These are phyloP conservation scores for Neopipo cinnamomea DNA, from an alignment of 2,113 vertebrate species.

Conservation along the genomic window DNA sequence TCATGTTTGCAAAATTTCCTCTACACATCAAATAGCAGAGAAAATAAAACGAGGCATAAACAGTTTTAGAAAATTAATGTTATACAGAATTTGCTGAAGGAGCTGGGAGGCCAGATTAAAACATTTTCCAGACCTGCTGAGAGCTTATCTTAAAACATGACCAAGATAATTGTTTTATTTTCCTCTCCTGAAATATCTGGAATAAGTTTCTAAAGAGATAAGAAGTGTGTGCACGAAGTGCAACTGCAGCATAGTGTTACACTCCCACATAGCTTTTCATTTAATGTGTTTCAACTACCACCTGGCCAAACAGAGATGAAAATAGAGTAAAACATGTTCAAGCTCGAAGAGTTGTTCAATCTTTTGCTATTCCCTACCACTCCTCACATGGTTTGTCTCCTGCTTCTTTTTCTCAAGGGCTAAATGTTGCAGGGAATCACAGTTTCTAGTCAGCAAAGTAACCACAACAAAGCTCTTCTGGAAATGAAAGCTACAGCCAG, in stretches of 20 bases:
- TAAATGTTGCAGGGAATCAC: conserved; percentile 38
- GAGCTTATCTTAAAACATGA: conserved; percentile 63
- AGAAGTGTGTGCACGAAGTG: conserved; percentile 25
- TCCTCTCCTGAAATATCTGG: conserved; percentile 56
- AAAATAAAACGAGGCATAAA: conserved; percentile 1
- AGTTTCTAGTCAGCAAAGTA: conserved; percentile 1
- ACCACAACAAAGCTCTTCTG: conserved; percentile 49
- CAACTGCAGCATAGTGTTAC: conserved; percentile 27
- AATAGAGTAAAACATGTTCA: conserved; percentile 37
- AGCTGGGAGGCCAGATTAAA: conserved; percentile 61
- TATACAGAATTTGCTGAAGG: conserved; percentile 51
- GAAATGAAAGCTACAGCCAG: conserved; percentile 47
- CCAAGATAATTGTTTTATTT: conserved; percentile 60
- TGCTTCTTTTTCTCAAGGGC: conserved; percentile 43
- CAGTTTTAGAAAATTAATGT: conserved; percentile 29
- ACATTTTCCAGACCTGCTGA: conserved; percentile 43
- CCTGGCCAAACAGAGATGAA: conserved; percentile 49
- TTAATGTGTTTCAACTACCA: conserved; percentile 46
- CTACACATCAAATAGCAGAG: background rate
- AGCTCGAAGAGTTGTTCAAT: conserved; percentile 31
- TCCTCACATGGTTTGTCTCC: conserved; percentile 33
- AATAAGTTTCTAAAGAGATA: conserved; percentile 60
- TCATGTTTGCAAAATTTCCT: background rate
- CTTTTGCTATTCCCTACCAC: conserved; percentile 48
- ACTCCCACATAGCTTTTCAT: conserved; percentile 42